Base-by-base conservation (phyloP, 1,140 invertebrate species). In the Odontomachus brunneus region DNA sequence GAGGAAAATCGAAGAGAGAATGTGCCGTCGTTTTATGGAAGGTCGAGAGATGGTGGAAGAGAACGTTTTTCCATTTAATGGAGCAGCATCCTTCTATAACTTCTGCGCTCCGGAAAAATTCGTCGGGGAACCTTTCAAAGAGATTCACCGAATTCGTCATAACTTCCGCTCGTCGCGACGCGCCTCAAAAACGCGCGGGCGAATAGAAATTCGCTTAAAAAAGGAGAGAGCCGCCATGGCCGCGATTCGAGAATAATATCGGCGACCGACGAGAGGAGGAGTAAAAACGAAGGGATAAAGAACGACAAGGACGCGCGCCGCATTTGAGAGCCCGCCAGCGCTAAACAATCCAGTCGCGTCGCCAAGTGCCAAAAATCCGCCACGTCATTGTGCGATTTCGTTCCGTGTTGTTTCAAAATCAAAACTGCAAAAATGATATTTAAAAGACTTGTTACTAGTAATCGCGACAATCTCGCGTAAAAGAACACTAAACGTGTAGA, bases 41-140 rank as follows among this genome's bases (percentile, higher is more conserved):
- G 66, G 53, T 59, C 65, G 75, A 48, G 75, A 80, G 75, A 80
- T 71, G 65, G 75, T 80, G 75, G 75, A 80, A 80, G 75, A 80
- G 75, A 80, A 80, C 65, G 75, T 80, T 80, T 80, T 80, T 80
- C 75, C 75, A 80, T 80, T 80, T 80, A 80, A 80, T 80, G 75
- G 75, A 80, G 65, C 65, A 71, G 75, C 75, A 71, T 71, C 75
- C 75, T 69, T 80, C 75, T 33, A 80, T 80, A 80, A 80, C 75
- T 80, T 57, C 33, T 44, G 49, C 51, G 75, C 33, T 24, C 51
- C 75, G 65, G 75, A 69, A 80, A 71, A 80, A 80, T 80, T 53
- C 51, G 53, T 80, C 33, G 75, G 51, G 12, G 38, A 80, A 80
- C 75, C 38, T 69, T 57, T 48, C 53, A 38, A 55, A 80, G 65